Evolutionary conservation across 1,140 invertebrate genomes (phyloP).

Genomic region (Euwallacea similis): DNA sequence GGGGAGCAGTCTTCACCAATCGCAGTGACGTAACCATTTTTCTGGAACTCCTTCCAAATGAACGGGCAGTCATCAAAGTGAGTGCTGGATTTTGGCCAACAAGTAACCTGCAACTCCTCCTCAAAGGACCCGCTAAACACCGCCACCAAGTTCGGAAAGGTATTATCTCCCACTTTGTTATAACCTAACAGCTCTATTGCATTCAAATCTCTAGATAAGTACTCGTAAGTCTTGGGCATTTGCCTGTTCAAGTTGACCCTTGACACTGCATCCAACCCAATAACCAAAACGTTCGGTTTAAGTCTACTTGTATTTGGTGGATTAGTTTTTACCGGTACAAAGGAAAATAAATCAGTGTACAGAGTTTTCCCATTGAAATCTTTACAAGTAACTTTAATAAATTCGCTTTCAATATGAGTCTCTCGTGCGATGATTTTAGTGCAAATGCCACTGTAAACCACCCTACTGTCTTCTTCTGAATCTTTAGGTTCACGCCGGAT

Average conservation of each 20-base stretch:
- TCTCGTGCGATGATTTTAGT: slow-evolving; percentile 54
- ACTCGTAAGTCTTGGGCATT: slow-evolving; percentile 71
- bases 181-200: slow-evolving; percentile 75
- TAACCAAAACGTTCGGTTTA: slow-evolving; percentile 66
- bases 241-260: slow-evolving; percentile 81
- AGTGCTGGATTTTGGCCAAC: slow-evolving; percentile 56
- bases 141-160: slow-evolving; percentile 79
- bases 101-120: slow-evolving; percentile 63
- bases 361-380: slow-evolving; percentile 53
- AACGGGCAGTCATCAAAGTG: slow-evolving; percentile 73
- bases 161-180: slow-evolving; percentile 83
- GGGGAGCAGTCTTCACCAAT: slow-evolving; percentile 76
- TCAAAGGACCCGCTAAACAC: slow-evolving; percentile 68
- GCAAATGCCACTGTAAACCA: slow-evolving; percentile 54
- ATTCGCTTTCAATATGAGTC: slow-evolving; percentile 59
- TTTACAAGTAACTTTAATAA: slow-evolving; percentile 64
- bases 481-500: slow-evolving; percentile 57
- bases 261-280: slow-evolving; percentile 87
- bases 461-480: slow-evolving; percentile 52
- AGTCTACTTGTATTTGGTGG: slow-evolving; percentile 40
- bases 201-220: slow-evolving; percentile 60
- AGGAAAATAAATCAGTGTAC: slow-evolving; percentile 71
- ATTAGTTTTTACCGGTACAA: slow-evolving; percentile 54
- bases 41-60: slow-evolving; percentile 76
- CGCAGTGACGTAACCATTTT: slow-evolving; percentile 74